Conservation (phyloP, 2,113 vertebrate genomes). For the Noctilio leporinus region DNA sequence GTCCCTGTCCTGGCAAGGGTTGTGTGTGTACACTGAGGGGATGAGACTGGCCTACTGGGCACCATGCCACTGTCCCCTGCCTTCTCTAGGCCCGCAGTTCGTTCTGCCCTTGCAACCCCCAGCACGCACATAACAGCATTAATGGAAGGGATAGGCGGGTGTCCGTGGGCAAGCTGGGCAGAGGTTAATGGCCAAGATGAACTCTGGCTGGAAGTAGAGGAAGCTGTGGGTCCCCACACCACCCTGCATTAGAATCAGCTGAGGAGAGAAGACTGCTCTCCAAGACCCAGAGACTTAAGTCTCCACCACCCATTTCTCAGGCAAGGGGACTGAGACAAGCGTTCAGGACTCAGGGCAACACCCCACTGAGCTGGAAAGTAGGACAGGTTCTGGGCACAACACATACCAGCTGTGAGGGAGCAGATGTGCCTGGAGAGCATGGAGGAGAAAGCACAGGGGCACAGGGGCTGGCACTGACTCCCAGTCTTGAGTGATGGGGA, state of each 20-base stretch:
- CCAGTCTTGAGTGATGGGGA: rapidly evolving
- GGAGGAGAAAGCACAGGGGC: neutral
- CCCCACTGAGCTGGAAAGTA: neutral
- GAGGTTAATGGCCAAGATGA: neutral
- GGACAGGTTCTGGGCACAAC: neutral
- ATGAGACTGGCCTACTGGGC: neutral
- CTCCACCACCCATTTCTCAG: neutral
- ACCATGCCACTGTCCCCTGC: neutral
- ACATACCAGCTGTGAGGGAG: neutral
- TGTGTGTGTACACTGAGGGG: neutral
- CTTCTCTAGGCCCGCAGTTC: too few species aligned
- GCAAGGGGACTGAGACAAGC: rapidly evolving
- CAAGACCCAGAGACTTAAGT: neutral
- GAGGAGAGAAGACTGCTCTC: neutral
- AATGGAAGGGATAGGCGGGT: neutral
- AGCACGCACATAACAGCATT: neutral
- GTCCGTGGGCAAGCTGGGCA: neutral
- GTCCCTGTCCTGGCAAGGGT: neutral
- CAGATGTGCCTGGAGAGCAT: neutral
- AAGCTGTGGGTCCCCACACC: neutral
- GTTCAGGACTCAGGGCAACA: neutral
- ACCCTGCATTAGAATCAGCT: neutral
- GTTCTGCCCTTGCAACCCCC: rapidly evolving
- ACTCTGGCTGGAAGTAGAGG: neutral
- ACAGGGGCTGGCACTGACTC: rapidly evolving